Evolutionary conservation across 2,888 invertebrate genomes (phyloP).

Genomic region (Platycheirus rosarum): DNA sequence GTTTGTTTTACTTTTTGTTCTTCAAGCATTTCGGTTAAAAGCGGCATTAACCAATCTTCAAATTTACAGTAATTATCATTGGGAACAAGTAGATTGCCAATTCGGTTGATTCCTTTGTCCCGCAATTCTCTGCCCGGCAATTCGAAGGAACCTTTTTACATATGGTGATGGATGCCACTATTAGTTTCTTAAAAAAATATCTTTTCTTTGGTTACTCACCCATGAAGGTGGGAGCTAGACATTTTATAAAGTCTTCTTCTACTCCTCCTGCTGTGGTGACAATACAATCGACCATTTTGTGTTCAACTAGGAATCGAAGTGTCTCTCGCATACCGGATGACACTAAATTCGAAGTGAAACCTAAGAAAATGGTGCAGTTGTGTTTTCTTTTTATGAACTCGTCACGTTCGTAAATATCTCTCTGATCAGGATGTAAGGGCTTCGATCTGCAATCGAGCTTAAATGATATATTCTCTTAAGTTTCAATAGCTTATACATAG

Average conservation of each 20-base stretch:
- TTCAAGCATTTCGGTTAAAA: constrained; percentile 93
- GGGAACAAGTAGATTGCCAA: constrained; percentile 96
- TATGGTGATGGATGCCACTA: not conserved
- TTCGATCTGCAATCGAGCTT: constrained; percentile 88
- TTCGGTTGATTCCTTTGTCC: constrained; percentile 91
- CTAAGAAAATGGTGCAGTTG: constrained; percentile 97
- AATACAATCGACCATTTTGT: constrained; percentile 96
- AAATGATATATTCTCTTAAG: not conserved
- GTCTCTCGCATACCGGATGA: constrained; percentile 97
- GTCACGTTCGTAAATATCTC: constrained; percentile 89
- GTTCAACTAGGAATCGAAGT: constrained; percentile 92
- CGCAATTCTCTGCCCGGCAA: constrained; percentile 91
- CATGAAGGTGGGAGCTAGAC: constrained; percentile 95
- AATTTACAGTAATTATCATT: constrained; percentile 99
- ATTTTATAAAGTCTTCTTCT: constrained; percentile 99
- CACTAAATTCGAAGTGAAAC: constrained; percentile 98
- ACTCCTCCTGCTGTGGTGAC: constrained; percentile 99
- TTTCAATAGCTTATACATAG: not conserved
- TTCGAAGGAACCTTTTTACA: constrained; percentile 87
- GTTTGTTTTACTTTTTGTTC: constrained; percentile 90
- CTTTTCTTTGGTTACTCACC: constrained; percentile 83
- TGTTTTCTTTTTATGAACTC: constrained; percentile 89
- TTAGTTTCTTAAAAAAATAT: too few species aligned
- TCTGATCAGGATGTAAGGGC: constrained; percentile 87
- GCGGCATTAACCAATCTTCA: constrained; percentile 97